Percentiles rank a stretch among this genome's conserved stretches.
Conservation (phyloP, 2,113 vertebrate species). For the Lynx canadensis region DNA sequence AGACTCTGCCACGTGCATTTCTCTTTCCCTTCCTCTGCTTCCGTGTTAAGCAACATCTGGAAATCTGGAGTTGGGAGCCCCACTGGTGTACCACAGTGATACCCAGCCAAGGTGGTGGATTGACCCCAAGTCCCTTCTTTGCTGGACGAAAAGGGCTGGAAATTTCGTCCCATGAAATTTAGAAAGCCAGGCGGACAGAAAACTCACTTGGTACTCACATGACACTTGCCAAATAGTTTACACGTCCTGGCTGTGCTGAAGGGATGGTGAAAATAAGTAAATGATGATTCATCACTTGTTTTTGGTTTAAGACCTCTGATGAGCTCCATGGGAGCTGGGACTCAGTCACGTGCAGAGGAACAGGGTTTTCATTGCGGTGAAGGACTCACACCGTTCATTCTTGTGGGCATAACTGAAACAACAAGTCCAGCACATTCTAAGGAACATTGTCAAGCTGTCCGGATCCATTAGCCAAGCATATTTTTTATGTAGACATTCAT, state of each 20-base stretch:
- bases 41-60: background rate
- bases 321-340: background rate
- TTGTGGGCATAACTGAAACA: background rate
- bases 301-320: background rate
- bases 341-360: background rate
- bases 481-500: background rate
- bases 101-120: background rate
- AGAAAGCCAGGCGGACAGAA: conserved; percentile 2
- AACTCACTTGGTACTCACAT: background rate
- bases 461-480: background rate
- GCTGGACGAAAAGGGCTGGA: background rate
- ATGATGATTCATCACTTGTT: background rate
- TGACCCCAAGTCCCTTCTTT: background rate
- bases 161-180: background rate
- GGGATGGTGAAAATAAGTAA: background rate
- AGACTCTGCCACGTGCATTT: background rate
- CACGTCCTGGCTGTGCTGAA: background rate
- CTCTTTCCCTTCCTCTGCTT: background rate
- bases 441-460: background rate
- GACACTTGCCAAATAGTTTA: too few relatives aligned
- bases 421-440: background rate
- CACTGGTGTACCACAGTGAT: background rate
- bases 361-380: background rate
- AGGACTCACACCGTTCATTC: background rate
- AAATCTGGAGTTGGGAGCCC: background rate